Evolutionary conservation across 2,113 vertebrate genomes (phyloP), one percentile per base, ranked within the genome.

Genomic region (Arizona elegans): DNA sequence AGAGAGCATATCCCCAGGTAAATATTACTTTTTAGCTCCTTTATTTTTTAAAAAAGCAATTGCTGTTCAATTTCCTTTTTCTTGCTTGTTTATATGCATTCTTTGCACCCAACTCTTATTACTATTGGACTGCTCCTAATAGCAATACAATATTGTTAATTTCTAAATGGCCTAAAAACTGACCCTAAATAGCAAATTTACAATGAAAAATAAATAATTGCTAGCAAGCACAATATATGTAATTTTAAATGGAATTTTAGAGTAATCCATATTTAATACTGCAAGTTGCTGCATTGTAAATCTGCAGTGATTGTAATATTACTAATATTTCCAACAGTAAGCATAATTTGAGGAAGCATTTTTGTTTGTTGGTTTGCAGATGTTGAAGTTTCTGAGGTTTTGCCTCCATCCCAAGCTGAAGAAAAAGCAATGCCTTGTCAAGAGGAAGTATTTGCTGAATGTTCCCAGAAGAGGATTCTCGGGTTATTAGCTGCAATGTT

Each of bases 391-490:
- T 75, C 87, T 1, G 95, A 97, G 7, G 91, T 92, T 1, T 93
- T 95, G 13, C 90, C 96, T 90, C 98, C 97, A 93, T 97, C 98
- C 87, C 95, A 96, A 10, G 93, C 96, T 26, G 98, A 97, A 43
- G 96, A 98, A 95, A 97, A 98, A 59, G 96, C 98, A 47, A 97
- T 97, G 52, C 98, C 98, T 15, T 98, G 98, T 90, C 98, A 99
- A 92, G 99, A 99, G 5, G 98, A 99, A 62, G 98, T 99, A 88
- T 99, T 99, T 95, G 99, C 99, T 0, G 99, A 99, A 92, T 99
- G 99, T 95, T 99, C 99, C 93, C 98, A 99, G 96, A 99, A 99
- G 97, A 99, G 99, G 96, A 99, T 99, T 95, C 97, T 99, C 92
- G 99, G 99, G 19, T 97, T 99, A 50, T 95, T 99, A 92, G 98